Evolutionary conservation across 2,113 vertebrate species (phyloP).

Genomic region (human (Homo sapiens)): DNA sequence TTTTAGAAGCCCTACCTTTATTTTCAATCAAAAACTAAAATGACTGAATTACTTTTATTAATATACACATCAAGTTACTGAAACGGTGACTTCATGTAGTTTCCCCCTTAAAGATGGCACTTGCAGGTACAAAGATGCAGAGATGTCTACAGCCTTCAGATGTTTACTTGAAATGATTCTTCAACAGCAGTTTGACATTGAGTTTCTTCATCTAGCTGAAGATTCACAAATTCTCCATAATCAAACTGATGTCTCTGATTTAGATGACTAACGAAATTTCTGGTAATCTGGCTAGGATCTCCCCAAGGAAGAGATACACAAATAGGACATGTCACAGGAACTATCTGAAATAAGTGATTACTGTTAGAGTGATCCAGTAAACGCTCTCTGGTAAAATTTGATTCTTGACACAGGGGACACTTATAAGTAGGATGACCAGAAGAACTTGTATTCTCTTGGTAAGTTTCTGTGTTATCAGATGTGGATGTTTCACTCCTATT

Average conservation of each 20-base stretch:
- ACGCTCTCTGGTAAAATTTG: slow-evolving; percentile 86
- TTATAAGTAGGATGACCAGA: slow-evolving; percentile 85
- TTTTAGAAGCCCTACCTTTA: slow-evolving; percentile 51
- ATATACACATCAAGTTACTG: slow-evolving; percentile 68
- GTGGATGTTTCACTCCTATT: slow-evolving; percentile 84
- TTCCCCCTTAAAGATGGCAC: slow-evolving; percentile 78
- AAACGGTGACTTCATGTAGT: slow-evolving; percentile 64
- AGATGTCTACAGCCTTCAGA: slow-evolving; percentile 75
- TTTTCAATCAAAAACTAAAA: slow-evolving; percentile 72
- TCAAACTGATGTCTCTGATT: slow-evolving; percentile 90
- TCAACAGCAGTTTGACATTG: slow-evolving; percentile 88
- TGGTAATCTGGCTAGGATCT: slow-evolving; percentile 87
- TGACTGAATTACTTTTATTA: slow-evolving; percentile 80
- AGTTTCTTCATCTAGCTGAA: slow-evolving; percentile 88
- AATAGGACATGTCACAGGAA: slow-evolving; percentile 90
- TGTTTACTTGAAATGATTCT: slow-evolving; percentile 86
- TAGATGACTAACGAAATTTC: slow-evolving; percentile 89
- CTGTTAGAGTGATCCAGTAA: slow-evolving; percentile 90
- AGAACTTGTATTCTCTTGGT: slow-evolving; percentile 83
- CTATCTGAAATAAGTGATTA: slow-evolving; percentile 86
- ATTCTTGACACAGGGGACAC: slow-evolving; percentile 90
- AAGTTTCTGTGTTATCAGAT: slow-evolving; percentile 80
- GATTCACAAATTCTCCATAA: slow-evolving; percentile 88
- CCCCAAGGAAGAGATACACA: slow-evolving; percentile 90
- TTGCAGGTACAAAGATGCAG: slow-evolving; percentile 72